These are phyloP conservation scores for Pseudeuparius sepicola DNA, from an alignment of 2,888 invertebrate species.

Conservation along the genomic window DNA sequence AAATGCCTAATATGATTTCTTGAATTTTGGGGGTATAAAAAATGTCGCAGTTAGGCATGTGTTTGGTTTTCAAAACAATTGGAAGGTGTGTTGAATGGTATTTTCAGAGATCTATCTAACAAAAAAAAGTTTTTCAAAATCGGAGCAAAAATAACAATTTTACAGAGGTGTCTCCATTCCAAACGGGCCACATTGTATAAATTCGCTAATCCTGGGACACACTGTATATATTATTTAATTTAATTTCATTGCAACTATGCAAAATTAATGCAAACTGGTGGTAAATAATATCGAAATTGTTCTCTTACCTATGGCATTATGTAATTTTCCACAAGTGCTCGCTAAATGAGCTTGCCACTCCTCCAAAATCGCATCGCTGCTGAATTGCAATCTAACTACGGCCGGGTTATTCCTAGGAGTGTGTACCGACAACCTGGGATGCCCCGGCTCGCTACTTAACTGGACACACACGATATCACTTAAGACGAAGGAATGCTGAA, in stretches of 20 bases:
- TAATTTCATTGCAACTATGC: background rate
- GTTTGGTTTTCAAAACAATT: too few relatives aligned
- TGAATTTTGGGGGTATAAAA: too few relatives aligned
- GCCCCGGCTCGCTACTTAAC: slow-evolving; percentile 71
- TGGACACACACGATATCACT: slow-evolving; percentile 68
- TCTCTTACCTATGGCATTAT: slow-evolving; percentile 29
- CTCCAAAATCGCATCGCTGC: slow-evolving; percentile 75
- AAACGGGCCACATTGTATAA: too few relatives aligned
- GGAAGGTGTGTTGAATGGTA: too few relatives aligned
- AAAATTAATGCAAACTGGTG: slow-evolving; percentile 1
- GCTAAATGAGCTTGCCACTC: slow-evolving; percentile 81
- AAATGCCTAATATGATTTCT: too few relatives aligned
- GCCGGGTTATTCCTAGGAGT: slow-evolving; percentile 52
- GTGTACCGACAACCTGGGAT: slow-evolving; percentile 64
- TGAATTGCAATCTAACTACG: slow-evolving; percentile 66
- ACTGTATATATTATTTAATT: too few relatives aligned
- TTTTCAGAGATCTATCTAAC: too few relatives aligned
- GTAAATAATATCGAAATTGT: slow-evolving; percentile 2
- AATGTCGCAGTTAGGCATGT: too few relatives aligned
- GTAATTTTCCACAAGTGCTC: slow-evolving; percentile 42
- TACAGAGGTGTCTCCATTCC: too few relatives aligned
- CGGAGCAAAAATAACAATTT: too few relatives aligned
- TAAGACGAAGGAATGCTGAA: slow-evolving; percentile 57
- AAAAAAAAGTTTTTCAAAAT: too few relatives aligned
- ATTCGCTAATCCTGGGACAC: too few relatives aligned